A percentile compares a stretch with the other conserved stretches of the same genome.
Evolutionary conservation across 2,797 vertebrate genomes (phyloP).

Genomic region (Microctenopoma steveboyesi): DNA sequence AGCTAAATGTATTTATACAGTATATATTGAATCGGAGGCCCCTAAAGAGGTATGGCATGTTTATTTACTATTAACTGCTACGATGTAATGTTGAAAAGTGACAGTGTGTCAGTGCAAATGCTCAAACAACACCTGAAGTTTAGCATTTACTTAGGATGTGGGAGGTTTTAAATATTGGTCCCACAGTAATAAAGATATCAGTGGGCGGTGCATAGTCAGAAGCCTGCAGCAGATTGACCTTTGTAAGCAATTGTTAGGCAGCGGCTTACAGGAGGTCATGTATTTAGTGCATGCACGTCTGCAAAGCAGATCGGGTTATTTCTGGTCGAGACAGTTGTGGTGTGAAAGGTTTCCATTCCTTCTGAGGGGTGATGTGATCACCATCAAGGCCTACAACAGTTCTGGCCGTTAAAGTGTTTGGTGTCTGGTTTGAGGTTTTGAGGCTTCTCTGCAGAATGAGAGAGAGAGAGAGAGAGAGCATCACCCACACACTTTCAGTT

Average conservation of each 20-base stretch:
- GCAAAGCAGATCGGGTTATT: conserved; percentile 53
- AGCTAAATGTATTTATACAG: conserved; percentile 91
- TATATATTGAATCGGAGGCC: conserved; percentile 89
- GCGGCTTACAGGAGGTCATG: conserved; percentile 39
- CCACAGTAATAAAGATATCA: conserved; percentile 41
- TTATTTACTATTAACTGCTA: conserved; percentile 34
- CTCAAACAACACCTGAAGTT: conserved; percentile 3
- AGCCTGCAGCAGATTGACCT: conserved; percentile 59
- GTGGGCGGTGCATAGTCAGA: conserved; percentile 23
- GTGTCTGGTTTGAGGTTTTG: conserved; percentile 59
- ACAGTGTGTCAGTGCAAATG: conserved; percentile 11
- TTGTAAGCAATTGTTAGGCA: conserved; percentile 45
- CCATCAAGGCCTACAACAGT: conserved; percentile 39
- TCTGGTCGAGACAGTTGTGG: conserved; percentile 49
- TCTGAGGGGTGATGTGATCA: conserved; percentile 39
- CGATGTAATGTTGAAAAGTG: conserved; percentile 12
- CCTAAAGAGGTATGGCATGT: conserved; percentile 91
- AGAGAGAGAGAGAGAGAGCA: conserved; percentile 7
- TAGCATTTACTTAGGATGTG: conserved; percentile 18
- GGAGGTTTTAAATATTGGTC: conserved; percentile 49
- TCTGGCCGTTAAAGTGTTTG: conserved; percentile 43
- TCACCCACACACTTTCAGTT: conserved; percentile 68
- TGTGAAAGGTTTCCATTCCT: conserved; percentile 49
- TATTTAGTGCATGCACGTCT: conserved; percentile 21
- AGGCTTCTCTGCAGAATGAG: conserved; percentile 38